Evolutionary conservation across 2,113 vertebrate species (phyloP).

Genomic region (Athene noctua): DNA sequence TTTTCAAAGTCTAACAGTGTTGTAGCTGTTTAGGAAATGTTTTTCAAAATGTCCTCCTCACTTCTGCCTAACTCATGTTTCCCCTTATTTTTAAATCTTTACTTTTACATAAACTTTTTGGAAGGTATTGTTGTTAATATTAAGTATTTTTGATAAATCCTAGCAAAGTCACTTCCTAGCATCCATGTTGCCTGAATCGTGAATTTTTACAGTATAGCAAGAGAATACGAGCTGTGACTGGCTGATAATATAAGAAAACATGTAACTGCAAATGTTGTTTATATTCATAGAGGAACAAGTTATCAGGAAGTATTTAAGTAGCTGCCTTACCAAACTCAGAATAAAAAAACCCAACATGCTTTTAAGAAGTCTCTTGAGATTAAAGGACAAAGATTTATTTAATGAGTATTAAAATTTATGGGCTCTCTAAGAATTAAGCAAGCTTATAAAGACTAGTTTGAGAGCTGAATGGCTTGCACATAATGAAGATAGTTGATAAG

Average conservation of each 20-base stretch:
- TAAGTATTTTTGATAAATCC: not conserved
- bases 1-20: not conserved
- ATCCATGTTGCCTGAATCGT: not conserved
- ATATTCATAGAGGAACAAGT: constrained; percentile 8
- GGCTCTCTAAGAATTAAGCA: constrained; percentile 31
- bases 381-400: constrained; percentile 44
- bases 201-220: not conserved
- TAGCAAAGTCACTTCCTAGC: not conserved
- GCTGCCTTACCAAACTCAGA: not conserved
- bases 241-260: not conserved
- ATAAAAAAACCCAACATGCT: not conserved
- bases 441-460: constrained; percentile 19
- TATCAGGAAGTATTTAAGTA: not conserved
- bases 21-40: not conserved
- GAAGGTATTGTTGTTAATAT: not conserved
- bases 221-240: not conserved
- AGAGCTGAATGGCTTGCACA: constrained; percentile 36
- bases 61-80: not conserved
- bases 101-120: not conserved
- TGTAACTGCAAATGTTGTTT: constrained; percentile 16
- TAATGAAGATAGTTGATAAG: constrained; percentile 46
- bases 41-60: not conserved
- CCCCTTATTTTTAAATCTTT: not conserved
- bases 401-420: constrained; percentile 34
- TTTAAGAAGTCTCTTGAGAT: constrained; percentile 21